Conservation (phyloP, 2,797 vertebrate genomes). For the Arrhamphus sclerolepis region DNA sequence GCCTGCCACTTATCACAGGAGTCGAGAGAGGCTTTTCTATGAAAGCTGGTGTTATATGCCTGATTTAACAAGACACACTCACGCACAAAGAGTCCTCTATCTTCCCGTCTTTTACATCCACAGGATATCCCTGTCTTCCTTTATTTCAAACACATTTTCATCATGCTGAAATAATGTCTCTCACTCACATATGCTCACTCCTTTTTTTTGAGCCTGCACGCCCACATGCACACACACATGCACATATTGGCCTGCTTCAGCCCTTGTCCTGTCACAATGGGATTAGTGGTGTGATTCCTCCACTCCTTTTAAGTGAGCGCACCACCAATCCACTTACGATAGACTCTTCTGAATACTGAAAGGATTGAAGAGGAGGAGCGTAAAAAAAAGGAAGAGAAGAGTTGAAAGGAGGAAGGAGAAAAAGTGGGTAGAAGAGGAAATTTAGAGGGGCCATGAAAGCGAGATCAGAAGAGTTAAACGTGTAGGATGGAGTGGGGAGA, state of each 20-base stretch:
- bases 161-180: conserved; percentile 35
- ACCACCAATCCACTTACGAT: conserved; percentile 75
- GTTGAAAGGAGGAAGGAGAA: conserved; percentile 1
- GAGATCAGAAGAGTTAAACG: neutral
- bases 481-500: neutral
- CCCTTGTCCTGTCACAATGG: conserved; percentile 72
- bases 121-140: conserved; percentile 38
- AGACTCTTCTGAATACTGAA: conserved; percentile 61
- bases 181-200: conserved; percentile 7
- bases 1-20: conserved; percentile 63
- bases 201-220: conserved; percentile 11
- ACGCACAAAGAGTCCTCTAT: conserved; percentile 58
- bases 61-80: conserved; percentile 67
- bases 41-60: conserved; percentile 65
- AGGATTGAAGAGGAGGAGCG: conserved; percentile 42
- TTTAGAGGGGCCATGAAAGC: too few relatives aligned
- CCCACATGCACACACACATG: too few relatives aligned
- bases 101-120: conserved; percentile 30
- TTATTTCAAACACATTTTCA: conserved; percentile 41
- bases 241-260: conserved; percentile 28
- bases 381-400: conserved; percentile 8
- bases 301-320: conserved; percentile 75
- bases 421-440: neutral
- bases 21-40: conserved; percentile 59
- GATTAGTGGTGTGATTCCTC: conserved; percentile 77